phyloP scores from a whole-genome alignment of 2,888 invertebrate genomes.

The Pheosia tremula region DNA sequence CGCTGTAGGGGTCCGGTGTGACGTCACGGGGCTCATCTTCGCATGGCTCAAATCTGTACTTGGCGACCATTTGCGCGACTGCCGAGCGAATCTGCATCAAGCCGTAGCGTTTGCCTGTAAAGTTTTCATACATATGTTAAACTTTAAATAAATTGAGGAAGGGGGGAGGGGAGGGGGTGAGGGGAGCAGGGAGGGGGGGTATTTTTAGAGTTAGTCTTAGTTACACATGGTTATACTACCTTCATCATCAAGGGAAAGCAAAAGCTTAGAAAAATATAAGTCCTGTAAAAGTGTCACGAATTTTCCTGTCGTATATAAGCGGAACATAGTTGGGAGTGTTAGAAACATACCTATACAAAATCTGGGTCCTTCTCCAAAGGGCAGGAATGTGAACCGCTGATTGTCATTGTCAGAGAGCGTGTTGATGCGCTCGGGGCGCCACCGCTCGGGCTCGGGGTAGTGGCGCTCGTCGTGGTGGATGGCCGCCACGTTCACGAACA shows the following conservation, averaged over 20 bases:
- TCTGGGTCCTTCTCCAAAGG: conserved; percentile 71
- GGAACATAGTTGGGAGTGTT: neutral
- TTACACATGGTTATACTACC: no score
- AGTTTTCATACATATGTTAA: neutral
- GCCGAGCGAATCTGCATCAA: conserved; percentile 68
- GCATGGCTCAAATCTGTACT: conserved; percentile 49
- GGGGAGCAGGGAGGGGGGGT: no score
- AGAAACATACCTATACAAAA: conserved; percentile 53
- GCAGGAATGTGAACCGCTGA: conserved; percentile 57
- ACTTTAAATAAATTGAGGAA: no score
- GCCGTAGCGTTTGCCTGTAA: conserved; percentile 70
- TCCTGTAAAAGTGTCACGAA: no score
- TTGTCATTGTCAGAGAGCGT: conserved; percentile 55
- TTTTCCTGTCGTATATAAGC: no score
- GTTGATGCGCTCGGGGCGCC: conserved; percentile 62
- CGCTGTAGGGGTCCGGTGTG: conserved; percentile 54
- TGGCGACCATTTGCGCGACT: conserved; percentile 57
- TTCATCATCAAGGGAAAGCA: no score
- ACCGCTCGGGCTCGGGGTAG: conserved; percentile 60
- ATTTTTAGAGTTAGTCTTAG: no score
- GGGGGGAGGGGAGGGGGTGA: no score
- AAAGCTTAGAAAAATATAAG: no score
- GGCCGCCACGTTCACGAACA: conserved; percentile 60
- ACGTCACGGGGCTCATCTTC: conserved; percentile 47
- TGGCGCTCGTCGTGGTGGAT: conserved; percentile 59